phyloP scores from a whole-genome alignment of 2,113 vertebrate genomes.

The Psittacula cyanocephala region DNA sequence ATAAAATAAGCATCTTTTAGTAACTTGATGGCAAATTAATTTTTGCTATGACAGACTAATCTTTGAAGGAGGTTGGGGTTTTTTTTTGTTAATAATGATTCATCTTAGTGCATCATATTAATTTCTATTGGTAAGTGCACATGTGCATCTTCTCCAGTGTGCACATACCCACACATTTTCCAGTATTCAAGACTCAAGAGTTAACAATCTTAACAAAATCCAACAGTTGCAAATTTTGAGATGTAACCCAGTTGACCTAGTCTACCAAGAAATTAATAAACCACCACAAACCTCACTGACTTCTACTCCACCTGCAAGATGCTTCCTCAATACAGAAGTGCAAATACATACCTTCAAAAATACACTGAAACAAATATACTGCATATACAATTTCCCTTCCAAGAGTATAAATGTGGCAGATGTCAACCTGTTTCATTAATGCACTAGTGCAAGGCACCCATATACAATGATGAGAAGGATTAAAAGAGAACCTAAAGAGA shows the following conservation, averaged over 20 bases:
- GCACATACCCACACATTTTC: neutral
- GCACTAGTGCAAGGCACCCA: neutral
- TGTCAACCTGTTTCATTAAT: neutral
- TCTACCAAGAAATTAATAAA: neutral
- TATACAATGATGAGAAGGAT: neutral
- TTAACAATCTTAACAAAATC: neutral
- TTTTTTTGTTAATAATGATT: neutral
- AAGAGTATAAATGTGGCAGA: neutral
- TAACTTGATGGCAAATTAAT: neutral
- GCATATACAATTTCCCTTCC: neutral
- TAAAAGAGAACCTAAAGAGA: neutral
- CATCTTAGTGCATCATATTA: neutral
- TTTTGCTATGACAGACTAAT: neutral
- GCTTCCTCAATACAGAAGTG: neutral
- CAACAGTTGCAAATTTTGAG: accelerated
- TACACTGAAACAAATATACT: neutral
- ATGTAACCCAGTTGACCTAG: neutral
- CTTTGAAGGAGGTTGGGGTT: neutral
- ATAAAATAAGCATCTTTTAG: neutral
- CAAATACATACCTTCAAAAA: neutral
- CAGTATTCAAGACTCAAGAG: neutral
- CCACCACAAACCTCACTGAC: neutral
- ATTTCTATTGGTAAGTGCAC: neutral
- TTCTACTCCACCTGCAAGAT: neutral
- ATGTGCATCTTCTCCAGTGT: accelerated